Evolutionary conservation across 2,797 vertebrate species (phyloP).

Genomic region (Oophaga sylvatica): DNA sequence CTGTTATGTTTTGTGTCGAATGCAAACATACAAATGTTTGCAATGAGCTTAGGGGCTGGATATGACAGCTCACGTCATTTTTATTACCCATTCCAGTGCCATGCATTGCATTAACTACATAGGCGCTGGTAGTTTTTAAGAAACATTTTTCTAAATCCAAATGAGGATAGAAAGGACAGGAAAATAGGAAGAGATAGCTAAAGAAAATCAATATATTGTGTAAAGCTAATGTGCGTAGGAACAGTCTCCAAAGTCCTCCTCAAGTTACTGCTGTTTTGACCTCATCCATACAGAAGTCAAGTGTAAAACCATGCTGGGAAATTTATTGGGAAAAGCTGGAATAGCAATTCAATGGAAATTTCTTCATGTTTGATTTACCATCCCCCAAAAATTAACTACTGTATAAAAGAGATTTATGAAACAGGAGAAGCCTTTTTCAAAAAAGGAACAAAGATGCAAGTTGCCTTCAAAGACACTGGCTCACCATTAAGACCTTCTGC

Average conservation of each 20-base stretch:
- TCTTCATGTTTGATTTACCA: neutral
- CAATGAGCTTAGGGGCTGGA: slow-evolving; percentile 60
- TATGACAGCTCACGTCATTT: slow-evolving; percentile 61
- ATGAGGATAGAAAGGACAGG: neutral
- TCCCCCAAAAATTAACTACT: too few relatives aligned
- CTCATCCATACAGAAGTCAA: neutral
- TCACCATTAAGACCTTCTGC: neutral
- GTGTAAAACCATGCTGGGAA: neutral
- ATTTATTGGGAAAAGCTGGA: neutral
- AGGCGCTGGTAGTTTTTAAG: neutral
- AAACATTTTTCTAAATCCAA: neutral
- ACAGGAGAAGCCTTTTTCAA: too few relatives aligned
- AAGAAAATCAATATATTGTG: slow-evolving; percentile 1
- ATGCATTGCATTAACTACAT: slow-evolving; percentile 31
- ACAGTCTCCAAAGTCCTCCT: neutral
- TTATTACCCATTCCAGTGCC: slow-evolving; percentile 58
- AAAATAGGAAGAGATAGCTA: neutral
- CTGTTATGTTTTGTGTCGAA: slow-evolving; percentile 63
- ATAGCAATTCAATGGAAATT: neutral
- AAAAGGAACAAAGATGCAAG: neutral
- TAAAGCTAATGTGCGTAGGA: neutral
- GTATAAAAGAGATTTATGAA: too few relatives aligned
- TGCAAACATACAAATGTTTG: slow-evolving; percentile 65
- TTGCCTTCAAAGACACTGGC: neutral
- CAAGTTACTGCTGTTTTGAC: slow-evolving; percentile 8